These are phyloP conservation scores for Planococcus citri DNA, from an alignment of 1,140 invertebrate species.

Conservation along the genomic window DNA sequence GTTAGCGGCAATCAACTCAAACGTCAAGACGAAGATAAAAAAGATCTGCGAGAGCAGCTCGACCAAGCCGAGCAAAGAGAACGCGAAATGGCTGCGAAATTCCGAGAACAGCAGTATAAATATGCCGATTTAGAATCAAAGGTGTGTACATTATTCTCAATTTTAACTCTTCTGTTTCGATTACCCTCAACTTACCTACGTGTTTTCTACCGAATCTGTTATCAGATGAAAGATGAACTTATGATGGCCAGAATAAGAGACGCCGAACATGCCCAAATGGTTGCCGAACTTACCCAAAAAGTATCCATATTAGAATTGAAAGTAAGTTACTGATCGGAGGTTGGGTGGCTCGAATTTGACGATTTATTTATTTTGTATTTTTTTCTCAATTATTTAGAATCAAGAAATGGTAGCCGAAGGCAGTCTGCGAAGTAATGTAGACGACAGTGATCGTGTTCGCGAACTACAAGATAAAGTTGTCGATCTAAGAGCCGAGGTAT, in stretches of 20 bases:
- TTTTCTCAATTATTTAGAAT: conserved; percentile 46
- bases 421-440: conserved; percentile 64
- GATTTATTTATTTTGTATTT: background rate
- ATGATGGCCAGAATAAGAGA: conserved; percentile 91
- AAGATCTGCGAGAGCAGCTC: conserved; percentile 60
- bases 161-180: background rate
- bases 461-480: conserved; percentile 82
- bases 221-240: conserved; percentile 75
- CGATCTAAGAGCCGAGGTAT: conserved; percentile 82
- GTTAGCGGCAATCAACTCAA: conserved; percentile 87
- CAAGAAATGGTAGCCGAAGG: conserved; percentile 83
- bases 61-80: conserved; percentile 58
- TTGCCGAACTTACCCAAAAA: conserved; percentile 89
- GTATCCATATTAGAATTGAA: conserved; percentile 87
- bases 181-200: too few species aligned
- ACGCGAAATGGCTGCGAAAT: conserved; percentile 56
- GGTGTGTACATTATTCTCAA: conserved; percentile 31
- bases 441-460: conserved; percentile 68
- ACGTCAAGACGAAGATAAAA: conserved; percentile 86
- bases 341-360: too few species aligned
- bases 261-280: conserved; percentile 81
- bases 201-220: background rate
- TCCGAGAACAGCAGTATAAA: conserved; percentile 76
- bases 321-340: conserved; percentile 39
- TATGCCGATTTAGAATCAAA: conserved; percentile 78